Conservation (phyloP, 2,888 invertebrate species). For the Drosophila seclusa region DNA sequence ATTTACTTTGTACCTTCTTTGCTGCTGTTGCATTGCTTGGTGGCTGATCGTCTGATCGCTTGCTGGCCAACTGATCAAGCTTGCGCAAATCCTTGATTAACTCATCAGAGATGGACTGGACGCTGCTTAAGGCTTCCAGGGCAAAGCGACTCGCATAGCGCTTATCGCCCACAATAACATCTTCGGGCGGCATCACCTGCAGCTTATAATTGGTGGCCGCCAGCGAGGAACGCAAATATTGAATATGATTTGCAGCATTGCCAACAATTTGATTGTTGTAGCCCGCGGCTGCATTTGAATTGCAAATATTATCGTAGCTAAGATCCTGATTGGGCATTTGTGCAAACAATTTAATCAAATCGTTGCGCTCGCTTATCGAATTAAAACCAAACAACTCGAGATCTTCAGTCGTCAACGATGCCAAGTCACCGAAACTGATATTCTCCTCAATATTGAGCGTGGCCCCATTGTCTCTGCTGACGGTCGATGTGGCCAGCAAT, state of each 20-base stretch:
- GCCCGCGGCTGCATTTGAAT: slow-evolving; percentile 56
- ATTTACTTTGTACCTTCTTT: slow-evolving; percentile 27
- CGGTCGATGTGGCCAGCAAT: slow-evolving; percentile 41
- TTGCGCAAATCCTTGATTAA: slow-evolving; percentile 72
- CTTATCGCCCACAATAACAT: slow-evolving; percentile 83
- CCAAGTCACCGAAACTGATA: slow-evolving; percentile 79
- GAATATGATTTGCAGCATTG: slow-evolving; percentile 75
- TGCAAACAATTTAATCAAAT: slow-evolving; percentile 73
- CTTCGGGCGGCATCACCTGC: slow-evolving; percentile 78
- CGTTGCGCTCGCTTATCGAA: slow-evolving; percentile 57
- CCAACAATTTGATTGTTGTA: slow-evolving; percentile 80
- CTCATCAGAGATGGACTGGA: slow-evolving; percentile 74
- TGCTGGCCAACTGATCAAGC: slow-evolving; percentile 62
- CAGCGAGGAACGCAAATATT: slow-evolving; percentile 78
- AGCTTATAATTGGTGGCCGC: slow-evolving; percentile 82
- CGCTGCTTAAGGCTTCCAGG: slow-evolving; percentile 81
- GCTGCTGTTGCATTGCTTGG: slow-evolving; percentile 1
- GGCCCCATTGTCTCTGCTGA: slow-evolving; percentile 43
- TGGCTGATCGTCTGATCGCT: background rate
- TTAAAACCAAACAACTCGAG: slow-evolving; percentile 77
- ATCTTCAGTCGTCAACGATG: slow-evolving; percentile 75
- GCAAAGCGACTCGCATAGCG: slow-evolving; percentile 84
- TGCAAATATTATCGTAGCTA: slow-evolving; percentile 72
- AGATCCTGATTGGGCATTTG: slow-evolving; percentile 80
- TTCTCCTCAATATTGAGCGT: slow-evolving; percentile 71